phyloP scores from a whole-genome alignment of 2,113 vertebrate species.

The Amphilophus citrinellus region DNA sequence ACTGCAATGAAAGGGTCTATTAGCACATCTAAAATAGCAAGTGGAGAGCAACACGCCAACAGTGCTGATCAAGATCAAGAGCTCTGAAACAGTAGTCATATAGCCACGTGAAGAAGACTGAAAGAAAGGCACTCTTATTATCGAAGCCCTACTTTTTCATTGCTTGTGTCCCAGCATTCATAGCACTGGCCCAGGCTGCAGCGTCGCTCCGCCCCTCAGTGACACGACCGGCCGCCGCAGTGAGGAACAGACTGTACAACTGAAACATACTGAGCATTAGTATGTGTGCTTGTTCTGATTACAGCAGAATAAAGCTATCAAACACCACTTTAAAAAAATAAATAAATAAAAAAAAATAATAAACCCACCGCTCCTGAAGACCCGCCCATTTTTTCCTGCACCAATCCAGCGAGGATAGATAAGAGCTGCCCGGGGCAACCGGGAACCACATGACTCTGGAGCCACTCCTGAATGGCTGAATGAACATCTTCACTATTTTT shows the following conservation, averaged over 20 bases:
- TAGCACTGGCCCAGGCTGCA: slow-evolving; percentile 85
- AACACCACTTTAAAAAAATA: background rate
- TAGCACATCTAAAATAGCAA: background rate
- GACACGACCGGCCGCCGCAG: slow-evolving; percentile 85
- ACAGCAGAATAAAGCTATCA: background rate
- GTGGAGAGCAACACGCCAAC: background rate
- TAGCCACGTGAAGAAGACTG: background rate
- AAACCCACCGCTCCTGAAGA: slow-evolving; percentile 91
- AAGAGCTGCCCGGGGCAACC: slow-evolving; percentile 82
- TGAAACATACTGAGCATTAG: slow-evolving; percentile 31
- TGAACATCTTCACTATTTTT: background rate
- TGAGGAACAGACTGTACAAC: slow-evolving; percentile 95
- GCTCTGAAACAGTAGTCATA: background rate
- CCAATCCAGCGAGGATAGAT: slow-evolving; percentile 80
- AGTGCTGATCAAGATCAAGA: background rate
- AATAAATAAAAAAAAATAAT: background rate
- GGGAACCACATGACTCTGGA: slow-evolving; percentile 72
- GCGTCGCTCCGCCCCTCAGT: slow-evolving; percentile 53
- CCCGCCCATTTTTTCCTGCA: slow-evolving; percentile 94
- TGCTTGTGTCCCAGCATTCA: slow-evolving; percentile 90
- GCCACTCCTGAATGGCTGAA: slow-evolving; percentile 89
- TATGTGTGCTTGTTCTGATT: background rate
- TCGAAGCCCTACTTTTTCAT: slow-evolving; percentile 84
- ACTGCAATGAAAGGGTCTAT: no score
- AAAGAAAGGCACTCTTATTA: background rate